phyloP scores from a whole-genome alignment of 2,113 vertebrate genomes.

The Notechis scutatus region DNA sequence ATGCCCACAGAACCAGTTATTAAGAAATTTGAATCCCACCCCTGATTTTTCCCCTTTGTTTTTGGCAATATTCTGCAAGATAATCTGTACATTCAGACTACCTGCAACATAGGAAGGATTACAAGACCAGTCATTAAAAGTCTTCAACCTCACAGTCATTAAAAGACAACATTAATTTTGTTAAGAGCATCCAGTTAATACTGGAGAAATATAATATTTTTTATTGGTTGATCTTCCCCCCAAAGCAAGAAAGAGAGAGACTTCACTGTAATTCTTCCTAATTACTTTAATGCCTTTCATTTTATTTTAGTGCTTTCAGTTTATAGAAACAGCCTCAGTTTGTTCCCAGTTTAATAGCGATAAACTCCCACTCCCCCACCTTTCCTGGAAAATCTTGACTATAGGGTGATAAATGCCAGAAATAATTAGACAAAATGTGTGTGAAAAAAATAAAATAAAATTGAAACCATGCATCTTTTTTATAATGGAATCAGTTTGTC shows the following conservation, averaged over 20 bases:
- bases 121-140: slow-evolving; percentile 10
- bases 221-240: slow-evolving; percentile 1
- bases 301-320: slow-evolving; percentile 55
- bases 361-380: slow-evolving; percentile 39
- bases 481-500: slow-evolving; percentile 57
- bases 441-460: slow-evolving; percentile 55
- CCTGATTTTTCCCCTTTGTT: background rate
- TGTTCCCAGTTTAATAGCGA: slow-evolving; percentile 60
- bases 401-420: slow-evolving; percentile 56
- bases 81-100: background rate
- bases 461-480: slow-evolving; percentile 53
- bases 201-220: slow-evolving; percentile 25
- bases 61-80: background rate
- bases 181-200: slow-evolving; percentile 19
- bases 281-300: slow-evolving; percentile 53
- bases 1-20: too few relatives aligned
- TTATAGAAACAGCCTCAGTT: slow-evolving; percentile 56
- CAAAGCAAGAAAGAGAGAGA: slow-evolving; percentile 37
- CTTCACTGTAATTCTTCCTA: slow-evolving; percentile 53
- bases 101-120: slow-evolving; percentile 27
- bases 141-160: slow-evolving; percentile 37
- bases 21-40: too few relatives aligned
- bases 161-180: slow-evolving; percentile 47
- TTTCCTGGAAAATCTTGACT: slow-evolving; percentile 47
- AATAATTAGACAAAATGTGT: slow-evolving; percentile 64